Percentiles rank a stretch among this genome's conserved stretches.
Conservation (phyloP, 2,888 invertebrate genomes). For the Drosophila borborema region DNA sequence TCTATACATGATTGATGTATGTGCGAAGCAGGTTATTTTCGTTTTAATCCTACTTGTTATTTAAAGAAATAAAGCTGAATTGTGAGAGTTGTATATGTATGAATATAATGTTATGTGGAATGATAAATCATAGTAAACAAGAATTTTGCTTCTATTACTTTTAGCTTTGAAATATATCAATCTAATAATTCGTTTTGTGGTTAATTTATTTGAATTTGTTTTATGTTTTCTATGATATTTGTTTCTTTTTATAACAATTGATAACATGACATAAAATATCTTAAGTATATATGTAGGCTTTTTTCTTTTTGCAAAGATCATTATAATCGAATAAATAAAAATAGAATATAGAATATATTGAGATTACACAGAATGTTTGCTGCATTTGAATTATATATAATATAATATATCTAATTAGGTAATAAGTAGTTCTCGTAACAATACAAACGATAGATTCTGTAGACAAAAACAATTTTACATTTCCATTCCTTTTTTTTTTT, state of each 20-base stretch:
- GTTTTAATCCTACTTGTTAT: conserved; percentile 2
- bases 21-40: conserved; percentile 3
- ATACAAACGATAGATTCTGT: conserved; percentile 66
- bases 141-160: conserved; percentile 13
- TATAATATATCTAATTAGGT: conserved; percentile 58
- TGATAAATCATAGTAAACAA: conserved; percentile 43
- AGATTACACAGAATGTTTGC: conserved; percentile 42
- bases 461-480: conserved; percentile 49
- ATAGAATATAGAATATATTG: conserved; percentile 17
- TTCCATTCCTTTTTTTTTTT: background rate
- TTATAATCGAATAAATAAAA: conserved; percentile 41
- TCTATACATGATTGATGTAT: background rate
- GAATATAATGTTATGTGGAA: conserved; percentile 41
- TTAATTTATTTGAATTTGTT: conserved; percentile 40
- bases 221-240: conserved; percentile 15
- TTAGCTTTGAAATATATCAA: conserved; percentile 38
- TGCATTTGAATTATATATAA: conserved; percentile 43
- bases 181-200: conserved; percentile 27
- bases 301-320: conserved; percentile 11
- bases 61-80: conserved; percentile 39
- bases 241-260: conserved; percentile 37
- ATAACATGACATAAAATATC: conserved; percentile 61
- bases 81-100: conserved; percentile 22
- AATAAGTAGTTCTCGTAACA: conserved; percentile 66
- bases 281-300: conserved; percentile 29